A percentile compares a stretch with the other conserved stretches of the same genome.
phyloP scores from a whole-genome alignment of 2,113 vertebrate genomes.

The Danionella cerebrum region DNA sequence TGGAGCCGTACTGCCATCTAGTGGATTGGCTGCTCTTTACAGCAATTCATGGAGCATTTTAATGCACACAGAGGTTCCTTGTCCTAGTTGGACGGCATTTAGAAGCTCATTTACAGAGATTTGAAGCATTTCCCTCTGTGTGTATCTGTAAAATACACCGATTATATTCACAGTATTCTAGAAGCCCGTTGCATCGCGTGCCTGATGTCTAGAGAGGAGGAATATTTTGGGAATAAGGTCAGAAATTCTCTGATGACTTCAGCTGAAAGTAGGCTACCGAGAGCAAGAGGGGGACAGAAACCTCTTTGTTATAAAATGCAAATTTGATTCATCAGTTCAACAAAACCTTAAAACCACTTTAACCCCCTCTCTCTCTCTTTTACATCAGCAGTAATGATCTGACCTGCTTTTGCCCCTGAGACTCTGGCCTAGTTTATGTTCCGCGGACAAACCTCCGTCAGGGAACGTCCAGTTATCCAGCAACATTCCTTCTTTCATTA shows the following conservation, averaged over 20 bases:
- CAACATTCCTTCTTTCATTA: too few species aligned
- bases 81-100: too few species aligned
- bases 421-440: conserved; percentile 34
- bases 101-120: too few species aligned
- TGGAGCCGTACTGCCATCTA: too few species aligned
- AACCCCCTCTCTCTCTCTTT: not conserved
- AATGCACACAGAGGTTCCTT: too few species aligned
- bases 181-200: conserved; percentile 1
- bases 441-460: not conserved
- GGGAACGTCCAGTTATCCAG: not conserved
- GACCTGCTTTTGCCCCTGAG: not conserved
- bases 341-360: too few species aligned
- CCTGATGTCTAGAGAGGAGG: not conserved
- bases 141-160: too few species aligned
- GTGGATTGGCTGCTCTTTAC: too few species aligned
- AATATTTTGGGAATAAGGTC: conserved; percentile 41
- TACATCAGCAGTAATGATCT: conserved; percentile 12
- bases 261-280: conserved; percentile 35
- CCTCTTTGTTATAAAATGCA: not conserved
- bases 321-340: not conserved
- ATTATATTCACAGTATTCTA: too few species aligned
- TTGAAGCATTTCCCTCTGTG: too few species aligned
- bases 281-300: conserved; percentile 1
- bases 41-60: too few species aligned
- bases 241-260: conserved; percentile 35